Evolutionary conservation across 2,797 vertebrate species (phyloP).

Genomic region (Sylvia borin): DNA sequence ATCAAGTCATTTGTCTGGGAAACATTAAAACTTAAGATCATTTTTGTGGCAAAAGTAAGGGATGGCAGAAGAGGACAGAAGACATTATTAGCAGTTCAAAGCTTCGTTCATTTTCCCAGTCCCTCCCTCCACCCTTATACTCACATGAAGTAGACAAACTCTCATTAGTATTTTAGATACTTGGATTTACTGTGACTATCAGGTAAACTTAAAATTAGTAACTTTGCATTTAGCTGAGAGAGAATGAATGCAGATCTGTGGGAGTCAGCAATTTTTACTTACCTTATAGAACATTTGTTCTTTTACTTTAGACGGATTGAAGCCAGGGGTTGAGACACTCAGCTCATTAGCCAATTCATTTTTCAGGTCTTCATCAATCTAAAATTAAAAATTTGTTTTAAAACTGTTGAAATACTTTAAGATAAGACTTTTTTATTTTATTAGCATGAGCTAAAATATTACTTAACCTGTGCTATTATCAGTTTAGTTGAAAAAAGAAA

Average conservation of each 20-base stretch:
- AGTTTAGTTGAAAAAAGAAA: background rate
- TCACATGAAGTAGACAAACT: background rate
- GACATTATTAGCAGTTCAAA: background rate
- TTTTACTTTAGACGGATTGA: conserved; percentile 70
- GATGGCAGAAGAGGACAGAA: background rate
- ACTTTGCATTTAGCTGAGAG: background rate
- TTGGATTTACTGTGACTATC: background rate
- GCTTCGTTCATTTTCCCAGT: background rate
- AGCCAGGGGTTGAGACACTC: conserved; percentile 77
- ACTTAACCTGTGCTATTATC: background rate
- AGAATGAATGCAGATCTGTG: background rate
- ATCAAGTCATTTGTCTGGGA: background rate
- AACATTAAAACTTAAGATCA: background rate
- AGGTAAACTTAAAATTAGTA: background rate
- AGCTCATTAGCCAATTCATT: conserved; percentile 77
- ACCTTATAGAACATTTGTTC: conserved; percentile 90
- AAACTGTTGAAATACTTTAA: background rate
- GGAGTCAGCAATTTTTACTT: conserved; percentile 15
- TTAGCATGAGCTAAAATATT: background rate
- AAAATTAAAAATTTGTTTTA: conserved; percentile 55
- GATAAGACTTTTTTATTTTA: background rate
- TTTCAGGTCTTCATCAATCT: conserved; percentile 86
- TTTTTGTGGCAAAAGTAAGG: background rate
- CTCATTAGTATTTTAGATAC: background rate
- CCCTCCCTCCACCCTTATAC: background rate